Percentiles rank a stretch among this genome's conserved stretches.
phyloP scores from a whole-genome alignment of 2,797 vertebrate genomes.

The Heterohyrax brucei region DNA sequence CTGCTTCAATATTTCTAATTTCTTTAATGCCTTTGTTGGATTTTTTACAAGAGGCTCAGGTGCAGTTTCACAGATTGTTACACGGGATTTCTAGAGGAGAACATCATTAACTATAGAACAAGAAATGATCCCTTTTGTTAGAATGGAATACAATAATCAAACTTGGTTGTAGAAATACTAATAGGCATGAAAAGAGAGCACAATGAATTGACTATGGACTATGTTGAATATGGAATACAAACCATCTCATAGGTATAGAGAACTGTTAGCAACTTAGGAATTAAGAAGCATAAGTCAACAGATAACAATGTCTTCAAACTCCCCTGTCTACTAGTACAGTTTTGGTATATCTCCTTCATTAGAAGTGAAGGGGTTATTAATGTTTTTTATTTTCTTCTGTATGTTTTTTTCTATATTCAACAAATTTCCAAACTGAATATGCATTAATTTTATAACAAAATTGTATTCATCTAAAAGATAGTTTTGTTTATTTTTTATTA shows the following conservation, averaged over 20 bases:
- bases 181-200: not conserved
- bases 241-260: not conserved
- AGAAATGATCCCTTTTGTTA: slow-evolving; percentile 23
- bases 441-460: slow-evolving; percentile 43
- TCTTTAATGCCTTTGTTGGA: not conserved
- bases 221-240: slow-evolving; percentile 30
- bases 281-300: not conserved
- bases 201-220: not conserved
- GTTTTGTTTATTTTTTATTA: not conserved
- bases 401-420: not conserved
- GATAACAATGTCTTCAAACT: not conserved
- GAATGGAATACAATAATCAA: not conserved
- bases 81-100: not conserved
- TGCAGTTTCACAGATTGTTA: not conserved
- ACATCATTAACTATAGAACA: not conserved
- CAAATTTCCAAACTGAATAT: not conserved
- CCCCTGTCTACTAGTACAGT: not conserved
- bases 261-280: not conserved
- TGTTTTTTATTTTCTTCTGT: not conserved
- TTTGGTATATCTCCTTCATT: not conserved
- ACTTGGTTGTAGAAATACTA: slow-evolving; percentile 38
- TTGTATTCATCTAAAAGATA: slow-evolving; percentile 12
- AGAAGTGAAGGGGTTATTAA: not conserved
- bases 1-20: not conserved
- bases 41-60: not conserved